Conservation (phyloP, 1,140 invertebrate genomes). For the Drosophila cardini region DNA sequence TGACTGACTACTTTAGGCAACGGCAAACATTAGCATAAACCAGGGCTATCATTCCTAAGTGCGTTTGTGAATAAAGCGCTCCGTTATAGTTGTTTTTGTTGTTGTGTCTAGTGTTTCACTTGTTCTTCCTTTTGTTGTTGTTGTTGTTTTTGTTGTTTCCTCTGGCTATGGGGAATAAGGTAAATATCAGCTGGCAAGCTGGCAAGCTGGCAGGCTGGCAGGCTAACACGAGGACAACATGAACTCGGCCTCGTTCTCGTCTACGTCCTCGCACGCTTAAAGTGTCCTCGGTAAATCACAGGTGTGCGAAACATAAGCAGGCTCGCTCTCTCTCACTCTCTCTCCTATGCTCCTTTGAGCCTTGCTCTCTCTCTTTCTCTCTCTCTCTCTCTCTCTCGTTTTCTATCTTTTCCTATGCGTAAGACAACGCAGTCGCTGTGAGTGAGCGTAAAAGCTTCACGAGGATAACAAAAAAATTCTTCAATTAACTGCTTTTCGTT, state of each 20-base stretch:
- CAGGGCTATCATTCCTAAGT: slow-evolving; percentile 80
- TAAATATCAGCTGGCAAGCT: slow-evolving; percentile 72
- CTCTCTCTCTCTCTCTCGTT: not conserved
- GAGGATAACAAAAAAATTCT: slow-evolving; percentile 22
- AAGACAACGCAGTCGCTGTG: slow-evolving; percentile 24
- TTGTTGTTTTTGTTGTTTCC: slow-evolving; percentile 18
- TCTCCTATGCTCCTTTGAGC: slow-evolving; percentile 12
- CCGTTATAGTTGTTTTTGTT: slow-evolving; percentile 54
- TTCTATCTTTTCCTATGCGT: not conserved
- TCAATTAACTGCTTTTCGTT: slow-evolving; percentile 1
- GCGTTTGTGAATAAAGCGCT: slow-evolving; percentile 58
- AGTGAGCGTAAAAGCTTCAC: slow-evolving; percentile 20
- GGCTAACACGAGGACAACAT: slow-evolving; percentile 52
- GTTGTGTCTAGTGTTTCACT: slow-evolving; percentile 68
- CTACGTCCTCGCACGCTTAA: slow-evolving; percentile 18
- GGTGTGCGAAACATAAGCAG: slow-evolving; percentile 75
- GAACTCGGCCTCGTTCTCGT: slow-evolving; percentile 37
- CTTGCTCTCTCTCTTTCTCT: slow-evolving; percentile 4
- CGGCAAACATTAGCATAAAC: slow-evolving; percentile 79
- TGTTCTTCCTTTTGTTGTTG: slow-evolving; percentile 3
- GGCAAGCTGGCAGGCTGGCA: slow-evolving; percentile 69
- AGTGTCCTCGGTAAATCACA: slow-evolving; percentile 74
- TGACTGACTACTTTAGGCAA: slow-evolving; percentile 65
- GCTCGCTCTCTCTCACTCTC: slow-evolving; percentile 15
- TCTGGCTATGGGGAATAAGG: slow-evolving; percentile 63